Percentiles rank a stretch among this genome's conserved stretches.
Evolutionary conservation across 2,888 invertebrate species (phyloP).

Genomic region (Chouioia cunea): DNA sequence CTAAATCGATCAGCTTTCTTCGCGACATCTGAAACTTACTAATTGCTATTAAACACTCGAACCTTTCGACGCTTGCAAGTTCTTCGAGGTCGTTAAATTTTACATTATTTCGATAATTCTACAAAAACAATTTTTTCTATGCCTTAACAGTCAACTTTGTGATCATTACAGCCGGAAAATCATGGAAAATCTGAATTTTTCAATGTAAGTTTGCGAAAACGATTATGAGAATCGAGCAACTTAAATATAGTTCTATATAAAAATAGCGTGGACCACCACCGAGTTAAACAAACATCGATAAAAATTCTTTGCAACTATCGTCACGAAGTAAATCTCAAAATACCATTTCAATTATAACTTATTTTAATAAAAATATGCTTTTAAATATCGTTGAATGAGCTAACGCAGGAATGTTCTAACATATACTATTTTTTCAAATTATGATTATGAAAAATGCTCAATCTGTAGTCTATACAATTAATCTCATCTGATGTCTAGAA

Average conservation of each 20-base stretch:
- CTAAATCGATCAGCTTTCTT: slow-evolving; percentile 7
- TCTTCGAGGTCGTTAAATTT: background rate
- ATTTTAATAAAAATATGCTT: slow-evolving; percentile 51
- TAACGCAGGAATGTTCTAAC: too few relatives aligned
- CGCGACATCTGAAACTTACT: slow-evolving; percentile 9
- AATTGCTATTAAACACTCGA: slow-evolving; percentile 13
- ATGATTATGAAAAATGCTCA: background rate
- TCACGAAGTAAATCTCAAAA: slow-evolving; percentile 17
- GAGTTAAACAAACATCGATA: slow-evolving; percentile 35
- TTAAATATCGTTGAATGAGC: background rate
- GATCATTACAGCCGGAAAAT: too few relatives aligned
- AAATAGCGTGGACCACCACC: slow-evolving; percentile 27
- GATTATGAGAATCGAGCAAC: slow-evolving; percentile 8
- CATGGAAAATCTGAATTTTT: background rate
- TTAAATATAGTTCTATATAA: slow-evolving; percentile 32
- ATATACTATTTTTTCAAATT: background rate
- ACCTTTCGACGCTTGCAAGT: background rate
- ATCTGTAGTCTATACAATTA: background rate
- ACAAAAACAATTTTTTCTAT: slow-evolving; percentile 3
- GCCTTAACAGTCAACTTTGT: too few relatives aligned
- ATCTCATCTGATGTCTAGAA: too few relatives aligned
- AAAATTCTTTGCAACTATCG: slow-evolving; percentile 31
- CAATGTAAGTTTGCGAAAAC: background rate
- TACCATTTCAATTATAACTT: background rate
- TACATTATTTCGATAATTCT: background rate